Conservation (phyloP, 1,140 invertebrate genomes). For the Philopotamus ludificatus region DNA sequence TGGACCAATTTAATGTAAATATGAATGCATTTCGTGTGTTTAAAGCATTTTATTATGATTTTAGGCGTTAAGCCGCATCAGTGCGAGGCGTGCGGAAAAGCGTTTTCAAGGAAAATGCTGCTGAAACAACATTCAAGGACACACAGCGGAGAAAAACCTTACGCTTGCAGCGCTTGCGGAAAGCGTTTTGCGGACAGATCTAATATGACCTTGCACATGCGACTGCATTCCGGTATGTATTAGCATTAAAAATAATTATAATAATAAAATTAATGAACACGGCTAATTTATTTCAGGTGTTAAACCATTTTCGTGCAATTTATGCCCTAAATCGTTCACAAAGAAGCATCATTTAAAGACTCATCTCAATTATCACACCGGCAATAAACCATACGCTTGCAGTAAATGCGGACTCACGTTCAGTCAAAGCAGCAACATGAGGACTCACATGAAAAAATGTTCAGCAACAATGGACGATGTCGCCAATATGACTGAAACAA, state of each 20-base stretch:
- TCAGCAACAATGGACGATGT: too few species aligned
- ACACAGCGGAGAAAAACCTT: conserved; percentile 77
- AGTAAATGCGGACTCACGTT: conserved; percentile 70
- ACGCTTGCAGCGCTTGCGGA: conserved; percentile 66
- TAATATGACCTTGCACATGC: conserved; percentile 78
- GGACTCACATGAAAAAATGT: conserved; percentile 75
- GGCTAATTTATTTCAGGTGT: conserved; percentile 57
- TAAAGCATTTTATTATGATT: conserved; percentile 3
- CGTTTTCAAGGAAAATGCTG: conserved; percentile 81
- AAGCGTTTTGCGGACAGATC: conserved; percentile 79
- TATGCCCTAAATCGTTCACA: conserved; percentile 85
- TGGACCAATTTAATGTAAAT: too few species aligned
- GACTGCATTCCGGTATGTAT: conserved; percentile 66
- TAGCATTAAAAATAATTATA: conserved; percentile 1
- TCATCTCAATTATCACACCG: conserved; percentile 79
- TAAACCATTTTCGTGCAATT: conserved; percentile 82
- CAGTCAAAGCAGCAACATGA: conserved; percentile 77
- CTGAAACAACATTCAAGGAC: conserved; percentile 76
- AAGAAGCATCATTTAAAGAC: conserved; percentile 84
- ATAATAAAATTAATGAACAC: not conserved
- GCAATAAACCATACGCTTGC: conserved; percentile 74
- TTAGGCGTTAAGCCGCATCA: conserved; percentile 79
- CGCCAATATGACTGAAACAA: not conserved
- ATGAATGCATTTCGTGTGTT: too few species aligned
- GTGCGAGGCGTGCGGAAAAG: conserved; percentile 80